Conservation (phyloP, 2,888 invertebrate genomes). For the Drosophila paramelanica region DNA sequence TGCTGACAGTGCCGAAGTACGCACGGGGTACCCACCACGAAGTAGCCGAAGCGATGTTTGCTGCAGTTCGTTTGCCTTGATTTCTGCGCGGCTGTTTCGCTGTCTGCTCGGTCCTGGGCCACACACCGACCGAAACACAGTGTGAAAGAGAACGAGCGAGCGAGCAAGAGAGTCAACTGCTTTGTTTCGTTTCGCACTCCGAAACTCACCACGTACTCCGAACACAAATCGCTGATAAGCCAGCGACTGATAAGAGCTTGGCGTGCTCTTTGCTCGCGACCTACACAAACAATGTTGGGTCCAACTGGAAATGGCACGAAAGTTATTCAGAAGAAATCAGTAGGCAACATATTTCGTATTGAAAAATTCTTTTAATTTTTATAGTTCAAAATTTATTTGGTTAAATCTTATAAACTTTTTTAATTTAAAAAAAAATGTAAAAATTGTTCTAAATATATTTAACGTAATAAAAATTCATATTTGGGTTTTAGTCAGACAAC, state of each 20-base stretch:
- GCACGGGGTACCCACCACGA: constrained; percentile 26
- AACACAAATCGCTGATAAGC: constrained; percentile 50
- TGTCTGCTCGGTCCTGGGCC: constrained; percentile 3
- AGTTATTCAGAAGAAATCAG: neutral
- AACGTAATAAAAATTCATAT: neutral
- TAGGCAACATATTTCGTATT: neutral
- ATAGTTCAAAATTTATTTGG: neutral
- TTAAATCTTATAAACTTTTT: neutral
- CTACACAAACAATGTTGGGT: constrained; percentile 45
- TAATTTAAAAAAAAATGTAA: neutral
- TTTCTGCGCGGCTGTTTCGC: constrained; percentile 38
- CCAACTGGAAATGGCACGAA: constrained; percentile 29
- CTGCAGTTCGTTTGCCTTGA: constrained; percentile 33
- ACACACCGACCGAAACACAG: constrained; percentile 1
- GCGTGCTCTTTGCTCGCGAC: constrained; percentile 46
- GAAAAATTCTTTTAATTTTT: neutral
- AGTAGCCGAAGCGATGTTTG: constrained; percentile 15
- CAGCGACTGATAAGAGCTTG: constrained; percentile 45
- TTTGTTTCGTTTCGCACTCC: constrained; percentile 43
- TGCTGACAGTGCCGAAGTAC: constrained; percentile 15
- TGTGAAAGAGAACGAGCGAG: neutral
- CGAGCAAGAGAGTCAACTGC: constrained; percentile 17
- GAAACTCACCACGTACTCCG: constrained; percentile 57
- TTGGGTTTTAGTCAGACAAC: constrained; percentile 7
- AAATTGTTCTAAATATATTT: neutral